Evolutionary conservation across 2,113 vertebrate genomes (phyloP), one percentile per base, ranked within the genome.

Genomic region (Serilophus lunatus): DNA sequence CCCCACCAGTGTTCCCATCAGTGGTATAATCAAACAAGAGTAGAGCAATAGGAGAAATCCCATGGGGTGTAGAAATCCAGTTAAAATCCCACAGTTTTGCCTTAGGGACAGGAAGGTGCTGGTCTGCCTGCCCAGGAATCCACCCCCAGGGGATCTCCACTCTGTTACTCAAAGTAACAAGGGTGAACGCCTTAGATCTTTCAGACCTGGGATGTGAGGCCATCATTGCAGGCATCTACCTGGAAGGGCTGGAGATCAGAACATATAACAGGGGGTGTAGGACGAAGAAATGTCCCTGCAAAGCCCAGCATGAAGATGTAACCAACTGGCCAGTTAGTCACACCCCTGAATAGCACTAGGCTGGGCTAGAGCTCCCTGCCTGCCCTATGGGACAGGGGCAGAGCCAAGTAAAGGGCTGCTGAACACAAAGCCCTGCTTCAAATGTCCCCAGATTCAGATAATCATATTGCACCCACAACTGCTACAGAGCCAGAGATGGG

Each of bases 261-360:
- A 5, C 26, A 23, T 36, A 44, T 26, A 50, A 22, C 28, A 50
- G 4, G 18, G 13, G 12, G 12, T 22, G 45, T 25, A 44, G 72
- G 44, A 26, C 25, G 51, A 33, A 59, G 20, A 31, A 59, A 50
- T 26, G 26, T 51, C 24, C 47, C 33, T 2, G 3, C 56, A 61
- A 36, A 60, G 36, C 45, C 20, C 53, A 68, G 45, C 53, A 33
- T 0, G 7, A 31, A 36, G 25, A 20, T 13, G 8, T 36, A 44
- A 68, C 51, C 53, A 36, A 8, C 44, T 35, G 36, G 33, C 56
- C 2, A 0, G 18, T 44, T 28, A 12, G 23, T 26, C 1, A 0
- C 40, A n/a, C 10, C 35, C 23, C 47, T 11, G 12, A 44, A 18
- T 1, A 0, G 16, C 0, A 5, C 56, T 2, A 1, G 0, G 10